Evolutionary conservation across 2,113 vertebrate genomes (phyloP).

Genomic region (Pantherophis guttatus): DNA sequence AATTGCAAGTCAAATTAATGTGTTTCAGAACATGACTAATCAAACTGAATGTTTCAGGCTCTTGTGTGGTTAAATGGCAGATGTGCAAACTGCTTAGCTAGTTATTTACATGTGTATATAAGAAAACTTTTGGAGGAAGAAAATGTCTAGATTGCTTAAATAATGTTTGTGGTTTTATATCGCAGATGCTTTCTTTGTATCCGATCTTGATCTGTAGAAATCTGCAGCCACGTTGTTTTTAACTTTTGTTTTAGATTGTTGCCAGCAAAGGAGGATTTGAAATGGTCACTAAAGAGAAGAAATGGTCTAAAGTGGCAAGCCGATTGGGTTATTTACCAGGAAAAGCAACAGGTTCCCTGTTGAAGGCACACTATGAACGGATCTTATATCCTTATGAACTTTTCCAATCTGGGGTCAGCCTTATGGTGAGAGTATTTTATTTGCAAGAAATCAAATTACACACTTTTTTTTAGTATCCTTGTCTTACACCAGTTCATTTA

Average conservation of each 20-base stretch:
- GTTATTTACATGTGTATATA: slow-evolving; percentile 15
- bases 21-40: slow-evolving; percentile 34
- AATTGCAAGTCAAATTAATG: slow-evolving; percentile 15
- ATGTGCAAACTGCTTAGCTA: background rate
- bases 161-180: background rate
- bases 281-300: slow-evolving; percentile 90
- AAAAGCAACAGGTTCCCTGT: slow-evolving; percentile 85
- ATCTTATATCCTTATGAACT: slow-evolving; percentile 97
- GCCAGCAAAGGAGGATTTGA: slow-evolving; percentile 94
- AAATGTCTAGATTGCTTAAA: background rate
- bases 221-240: slow-evolving; percentile 6
- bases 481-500: background rate
- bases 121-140: background rate
- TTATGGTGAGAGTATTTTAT: slow-evolving; percentile 80
- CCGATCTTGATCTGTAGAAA: background rate
- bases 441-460: rapidly evolving
- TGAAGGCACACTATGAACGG: slow-evolving; percentile 92
- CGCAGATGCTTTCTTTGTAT: background rate
- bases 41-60: slow-evolving; percentile 18
- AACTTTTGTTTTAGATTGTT: slow-evolving; percentile 78
- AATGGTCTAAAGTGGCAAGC: slow-evolving; percentile 91
- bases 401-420: slow-evolving; percentile 93
- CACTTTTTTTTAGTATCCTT: background rate
- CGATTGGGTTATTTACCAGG: slow-evolving; percentile 91
- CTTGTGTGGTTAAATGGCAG: background rate